Conservation (phyloP, 2,888 invertebrate species). For the Flexamia atlantica region DNA sequence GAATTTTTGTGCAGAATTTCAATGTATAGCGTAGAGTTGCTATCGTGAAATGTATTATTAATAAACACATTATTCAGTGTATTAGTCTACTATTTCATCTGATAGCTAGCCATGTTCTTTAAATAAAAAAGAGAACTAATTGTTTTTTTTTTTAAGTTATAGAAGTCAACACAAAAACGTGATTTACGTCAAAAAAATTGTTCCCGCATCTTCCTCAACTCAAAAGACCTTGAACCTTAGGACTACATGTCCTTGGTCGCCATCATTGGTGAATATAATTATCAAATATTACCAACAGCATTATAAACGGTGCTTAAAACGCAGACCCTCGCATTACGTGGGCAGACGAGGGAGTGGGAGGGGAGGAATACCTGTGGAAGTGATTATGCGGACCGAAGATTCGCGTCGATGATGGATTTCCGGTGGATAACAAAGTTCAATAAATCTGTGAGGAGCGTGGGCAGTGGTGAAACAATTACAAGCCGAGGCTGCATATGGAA, state of each 20-base stretch:
- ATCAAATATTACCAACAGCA: conserved; percentile 44
- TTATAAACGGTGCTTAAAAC: conserved; percentile 44
- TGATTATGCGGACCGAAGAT: conserved; percentile 48
- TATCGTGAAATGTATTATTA: too few species aligned
- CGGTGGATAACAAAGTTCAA: conserved; percentile 54
- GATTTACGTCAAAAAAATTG: too few species aligned
- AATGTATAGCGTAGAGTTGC: too few species aligned
- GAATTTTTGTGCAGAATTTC: too few species aligned
- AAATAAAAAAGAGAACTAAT: too few species aligned
- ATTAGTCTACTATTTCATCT: too few species aligned
- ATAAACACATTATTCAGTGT: too few species aligned
- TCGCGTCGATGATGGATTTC: conserved; percentile 55
- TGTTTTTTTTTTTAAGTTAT: too few species aligned
- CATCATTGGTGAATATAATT: conserved; percentile 41
- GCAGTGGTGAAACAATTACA: conserved; percentile 53
- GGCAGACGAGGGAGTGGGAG: background rate
- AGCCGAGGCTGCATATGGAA: conserved; percentile 30
- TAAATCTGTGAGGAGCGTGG: conserved; percentile 45
- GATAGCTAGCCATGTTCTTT: too few species aligned
- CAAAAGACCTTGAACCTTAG: conserved; percentile 3
- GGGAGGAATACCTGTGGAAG: background rate
- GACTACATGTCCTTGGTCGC: conserved; percentile 14
- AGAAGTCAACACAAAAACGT: too few species aligned
- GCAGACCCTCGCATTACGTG: conserved; percentile 44
- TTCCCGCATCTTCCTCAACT: too few species aligned